Evolutionary conservation across 2,113 vertebrate genomes (phyloP), one percentile per base, ranked within the genome.

Genomic region (Anhinga anhinga): DNA sequence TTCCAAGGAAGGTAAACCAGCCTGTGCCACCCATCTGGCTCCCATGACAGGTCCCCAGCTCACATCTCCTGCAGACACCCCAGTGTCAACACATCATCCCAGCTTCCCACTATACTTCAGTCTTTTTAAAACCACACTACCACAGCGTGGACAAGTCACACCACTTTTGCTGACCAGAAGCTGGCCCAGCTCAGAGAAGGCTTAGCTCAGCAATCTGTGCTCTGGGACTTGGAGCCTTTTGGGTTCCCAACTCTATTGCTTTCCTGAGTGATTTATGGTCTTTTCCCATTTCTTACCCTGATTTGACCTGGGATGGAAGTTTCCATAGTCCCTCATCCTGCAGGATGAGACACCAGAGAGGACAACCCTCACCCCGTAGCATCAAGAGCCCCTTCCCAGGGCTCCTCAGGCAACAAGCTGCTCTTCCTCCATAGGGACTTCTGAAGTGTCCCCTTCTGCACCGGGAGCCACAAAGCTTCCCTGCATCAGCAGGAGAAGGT

Each of bases 101-200:
- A 86, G 12, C n/a, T 63, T 55, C 63, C 49, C 61, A 19, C 11
- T 1, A 4, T 1, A 17, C 12, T 8, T 52, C 0, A 0, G 3
- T 15, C 55, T 34, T 56, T 61, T 42, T 15, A 47, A 55, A 76
- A 71, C 16, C 13, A 13, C 47, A 20, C 0, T 4, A 69, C 52
- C 2, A 3, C 17, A 30, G 30, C 5, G 4, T 2, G 7, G 20
- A 38, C 38, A 67, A 62, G 25, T 67, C 44, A 50, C 84, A 42
- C 1, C 20, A 38, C 29, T 82, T 61, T 3, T 32, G 50, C 26
- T 82, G 44, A 36, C 38, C 44, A 78, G 69, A 61, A 71, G 23
- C 6, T 56, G 55, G 23, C 20, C 45, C 74, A 66, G 29, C 26
- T 49, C 25, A 44, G 29, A 63, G 42, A 10, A 38, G 32, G 21